A percentile compares a stretch with the other conserved stretches of the same genome.
Evolutionary conservation across 2,888 invertebrate species (phyloP).

Genomic region (Balanococcus diminutus): DNA sequence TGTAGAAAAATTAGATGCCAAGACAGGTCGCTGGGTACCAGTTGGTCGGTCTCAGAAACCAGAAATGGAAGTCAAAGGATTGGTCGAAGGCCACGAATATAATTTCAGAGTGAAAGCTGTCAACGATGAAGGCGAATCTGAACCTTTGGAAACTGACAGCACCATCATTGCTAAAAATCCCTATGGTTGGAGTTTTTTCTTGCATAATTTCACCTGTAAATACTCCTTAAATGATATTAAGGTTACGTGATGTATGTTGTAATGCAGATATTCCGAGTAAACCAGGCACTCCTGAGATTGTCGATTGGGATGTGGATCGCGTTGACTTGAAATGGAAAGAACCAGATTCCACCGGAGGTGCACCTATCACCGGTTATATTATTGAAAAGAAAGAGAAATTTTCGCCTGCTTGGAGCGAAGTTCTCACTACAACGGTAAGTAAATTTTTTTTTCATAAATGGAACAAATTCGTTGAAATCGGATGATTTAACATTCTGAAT

Average conservation of each 20-base stretch:
- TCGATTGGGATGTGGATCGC: slow-evolving; percentile 88
- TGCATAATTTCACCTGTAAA: too few relatives aligned
- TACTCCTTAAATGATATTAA: too few relatives aligned
- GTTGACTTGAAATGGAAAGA: slow-evolving; percentile 85
- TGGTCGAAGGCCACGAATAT: slow-evolving; percentile 91
- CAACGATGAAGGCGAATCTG: slow-evolving; percentile 93
- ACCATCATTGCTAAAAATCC: slow-evolving; percentile 95
- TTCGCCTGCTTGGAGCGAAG: slow-evolving; percentile 80
- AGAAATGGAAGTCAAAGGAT: slow-evolving; percentile 84
- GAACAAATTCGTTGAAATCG: not conserved
- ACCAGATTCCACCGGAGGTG: slow-evolving; percentile 78
- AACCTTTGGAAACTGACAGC: slow-evolving; percentile 90
- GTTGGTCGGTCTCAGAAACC: slow-evolving; percentile 87
- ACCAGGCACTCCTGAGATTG: slow-evolving; percentile 83
- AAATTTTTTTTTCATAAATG: not conserved
- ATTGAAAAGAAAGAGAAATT: slow-evolving; percentile 88
- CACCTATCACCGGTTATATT: slow-evolving; percentile 81
- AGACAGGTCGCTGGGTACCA: slow-evolving; percentile 91
- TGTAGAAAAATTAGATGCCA: slow-evolving; percentile 91
- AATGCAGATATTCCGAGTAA: slow-evolving; percentile 77
- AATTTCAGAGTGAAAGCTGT: slow-evolving; percentile 92
- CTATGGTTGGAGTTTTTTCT: slow-evolving; percentile 69
- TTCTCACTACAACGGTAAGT: slow-evolving; percentile 73
- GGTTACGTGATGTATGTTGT: not conserved
- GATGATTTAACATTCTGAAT: slow-evolving; percentile 53